Conservation (phyloP, 2,797 vertebrate genomes). For the Ibycter americanus region DNA sequence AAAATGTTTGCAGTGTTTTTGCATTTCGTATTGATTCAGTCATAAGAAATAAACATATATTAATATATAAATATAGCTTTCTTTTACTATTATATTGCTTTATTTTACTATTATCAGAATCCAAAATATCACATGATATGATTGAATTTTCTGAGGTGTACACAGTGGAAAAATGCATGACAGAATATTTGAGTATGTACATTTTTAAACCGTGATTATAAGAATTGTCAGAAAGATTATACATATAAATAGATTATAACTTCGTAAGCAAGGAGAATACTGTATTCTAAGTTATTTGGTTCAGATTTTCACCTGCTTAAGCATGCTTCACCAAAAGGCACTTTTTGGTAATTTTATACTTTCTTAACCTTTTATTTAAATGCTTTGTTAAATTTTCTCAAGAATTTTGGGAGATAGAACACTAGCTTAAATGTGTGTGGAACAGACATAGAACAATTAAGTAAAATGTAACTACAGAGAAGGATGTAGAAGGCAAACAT, state of each 20-base stretch:
- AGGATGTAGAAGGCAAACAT: not conserved
- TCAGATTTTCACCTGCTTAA: not conserved
- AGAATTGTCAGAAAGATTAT: not conserved
- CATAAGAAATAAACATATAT: not conserved
- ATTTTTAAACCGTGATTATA: not conserved
- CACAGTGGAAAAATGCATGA: not conserved
- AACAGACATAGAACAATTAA: not conserved
- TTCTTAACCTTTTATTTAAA: not conserved
- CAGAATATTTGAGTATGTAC: not conserved
- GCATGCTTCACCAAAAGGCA: not conserved
- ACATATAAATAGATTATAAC: not conserved
- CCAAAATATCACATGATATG: not conserved
- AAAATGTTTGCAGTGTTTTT: not conserved
- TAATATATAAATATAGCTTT: not conserved
- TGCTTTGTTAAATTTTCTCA: not conserved
- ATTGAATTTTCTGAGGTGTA: not conserved
- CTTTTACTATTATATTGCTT: not conserved
- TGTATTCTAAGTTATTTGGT: not conserved
- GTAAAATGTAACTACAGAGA: not conserved
- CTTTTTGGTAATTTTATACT: not conserved
- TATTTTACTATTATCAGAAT: not conserved
- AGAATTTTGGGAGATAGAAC: not conserved
- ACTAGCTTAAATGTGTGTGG: not conserved
- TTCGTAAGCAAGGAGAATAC: not conserved
- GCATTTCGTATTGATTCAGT: not conserved